phyloP scores from a whole-genome alignment of 37 sponge, comb jelly and placozoan genomes.

The Mnemiopsis leidyi region DNA sequence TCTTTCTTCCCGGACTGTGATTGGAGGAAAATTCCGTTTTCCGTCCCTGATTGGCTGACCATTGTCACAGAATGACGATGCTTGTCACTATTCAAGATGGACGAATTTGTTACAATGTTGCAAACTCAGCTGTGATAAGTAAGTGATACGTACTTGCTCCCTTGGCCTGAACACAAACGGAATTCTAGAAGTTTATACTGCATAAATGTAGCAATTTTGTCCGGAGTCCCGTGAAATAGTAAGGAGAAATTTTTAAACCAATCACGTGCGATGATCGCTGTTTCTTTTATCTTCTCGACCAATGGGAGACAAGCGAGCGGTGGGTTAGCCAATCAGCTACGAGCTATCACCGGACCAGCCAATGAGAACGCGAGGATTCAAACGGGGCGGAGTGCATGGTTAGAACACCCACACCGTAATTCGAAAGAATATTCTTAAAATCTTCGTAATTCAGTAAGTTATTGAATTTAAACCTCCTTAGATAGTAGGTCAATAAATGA shows the following conservation, averaged over 20 bases:
- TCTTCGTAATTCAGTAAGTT: background rate
- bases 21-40: background rate
- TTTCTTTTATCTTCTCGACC: background rate
- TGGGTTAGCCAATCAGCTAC: background rate
- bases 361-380: background rate
- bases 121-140: background rate
- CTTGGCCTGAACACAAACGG: background rate
- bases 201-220: background rate
- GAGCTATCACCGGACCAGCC: background rate
- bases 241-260: background rate
- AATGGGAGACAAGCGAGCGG: background rate
- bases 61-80: background rate
- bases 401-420: background rate
- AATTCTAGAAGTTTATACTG: background rate
- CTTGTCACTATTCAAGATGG: background rate
- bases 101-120: background rate
- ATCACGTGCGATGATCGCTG: background rate
- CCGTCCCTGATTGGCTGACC: background rate
- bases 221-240: background rate
- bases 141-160: background rate
- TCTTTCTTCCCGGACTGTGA: background rate
- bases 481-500: no score
- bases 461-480: background rate
- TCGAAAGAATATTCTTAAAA: background rate
- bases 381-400: background rate